Percentiles rank a stretch among this genome's conserved stretches.
These are phyloP conservation scores for Antheraea mylitta DNA, from an alignment of 1,140 invertebrate genomes.

Conservation along the genomic window DNA sequence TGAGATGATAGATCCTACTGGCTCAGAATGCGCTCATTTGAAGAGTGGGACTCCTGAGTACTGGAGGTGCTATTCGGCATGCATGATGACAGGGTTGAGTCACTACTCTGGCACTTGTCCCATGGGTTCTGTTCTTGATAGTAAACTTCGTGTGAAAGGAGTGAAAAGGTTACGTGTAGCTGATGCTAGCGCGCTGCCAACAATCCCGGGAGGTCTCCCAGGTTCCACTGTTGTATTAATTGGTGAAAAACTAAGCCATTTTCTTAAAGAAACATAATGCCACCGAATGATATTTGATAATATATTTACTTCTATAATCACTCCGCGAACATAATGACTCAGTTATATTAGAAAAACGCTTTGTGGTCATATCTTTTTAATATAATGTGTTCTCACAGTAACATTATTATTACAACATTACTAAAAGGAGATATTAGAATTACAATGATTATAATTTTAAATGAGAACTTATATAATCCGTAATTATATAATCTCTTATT, in stretches of 20 bases:
- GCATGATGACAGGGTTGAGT: constrained; percentile 52
- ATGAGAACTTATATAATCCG: no score
- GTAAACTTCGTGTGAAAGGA: constrained; percentile 66
- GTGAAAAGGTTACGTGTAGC: constrained; percentile 30
- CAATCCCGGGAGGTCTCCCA: constrained; percentile 32
- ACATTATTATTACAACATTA: no score
- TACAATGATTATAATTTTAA: no score
- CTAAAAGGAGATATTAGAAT: no score
- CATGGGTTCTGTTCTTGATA: constrained; percentile 77
- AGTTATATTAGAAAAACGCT: no score
- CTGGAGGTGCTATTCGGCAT: constrained; percentile 65
- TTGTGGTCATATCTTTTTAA: no score
- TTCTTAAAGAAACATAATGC: no score
- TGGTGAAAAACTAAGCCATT: constrained; percentile 15
- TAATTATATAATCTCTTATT: no score
- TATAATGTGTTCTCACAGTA: no score
- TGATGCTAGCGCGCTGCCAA: background rate
- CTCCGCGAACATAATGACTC: no score
- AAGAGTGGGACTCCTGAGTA: constrained; percentile 41
- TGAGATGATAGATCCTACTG: constrained; percentile 25
- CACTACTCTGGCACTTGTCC: constrained; percentile 78
- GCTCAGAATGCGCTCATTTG: constrained; percentile 22
- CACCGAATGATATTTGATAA: no score
- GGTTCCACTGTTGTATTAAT: constrained; percentile 38
- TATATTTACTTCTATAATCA: no score